Evolutionary conservation across 2,888 invertebrate species (phyloP).

Genomic region (Luffia ferchaultella): DNA sequence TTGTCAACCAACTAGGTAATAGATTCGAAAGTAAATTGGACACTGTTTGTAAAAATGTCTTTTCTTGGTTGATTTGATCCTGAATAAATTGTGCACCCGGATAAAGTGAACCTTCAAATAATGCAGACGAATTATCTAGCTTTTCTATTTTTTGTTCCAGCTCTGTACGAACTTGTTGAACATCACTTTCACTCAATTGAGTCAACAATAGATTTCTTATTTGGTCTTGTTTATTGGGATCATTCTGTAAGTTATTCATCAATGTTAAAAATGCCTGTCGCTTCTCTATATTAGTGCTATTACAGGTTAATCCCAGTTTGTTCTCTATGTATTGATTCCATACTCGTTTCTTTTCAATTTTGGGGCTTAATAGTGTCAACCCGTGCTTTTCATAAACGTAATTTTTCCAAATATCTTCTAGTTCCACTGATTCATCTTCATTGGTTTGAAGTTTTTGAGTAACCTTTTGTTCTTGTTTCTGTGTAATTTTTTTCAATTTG

Average conservation of each 20-base stretch:
- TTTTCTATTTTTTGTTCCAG: slow-evolving; percentile 40
- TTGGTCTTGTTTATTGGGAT: slow-evolving; percentile 24
- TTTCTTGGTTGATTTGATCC: slow-evolving; percentile 35
- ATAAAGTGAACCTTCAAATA: slow-evolving; percentile 31
- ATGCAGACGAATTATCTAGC: slow-evolving; percentile 37
- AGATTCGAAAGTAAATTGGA: slow-evolving; percentile 35
- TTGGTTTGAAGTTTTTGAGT: slow-evolving; percentile 20
- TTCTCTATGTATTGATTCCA: slow-evolving; percentile 36
- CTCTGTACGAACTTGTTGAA: slow-evolving; percentile 32
- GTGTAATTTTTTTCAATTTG: neutral
- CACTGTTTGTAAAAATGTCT: slow-evolving; percentile 34
- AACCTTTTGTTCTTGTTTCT: neutral
- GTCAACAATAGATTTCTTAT: slow-evolving; percentile 34
- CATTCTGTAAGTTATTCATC: slow-evolving; percentile 31
- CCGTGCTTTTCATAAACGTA: slow-evolving; percentile 44
- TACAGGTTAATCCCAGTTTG: slow-evolving; percentile 36
- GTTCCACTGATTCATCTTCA: slow-evolving; percentile 30
- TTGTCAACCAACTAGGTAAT: slow-evolving; percentile 32
- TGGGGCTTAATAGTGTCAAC: slow-evolving; percentile 30
- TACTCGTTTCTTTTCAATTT: slow-evolving; percentile 35
- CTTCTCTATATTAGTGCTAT: slow-evolving; percentile 42
- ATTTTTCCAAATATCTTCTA: slow-evolving; percentile 47
- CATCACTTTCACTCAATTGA: slow-evolving; percentile 34
- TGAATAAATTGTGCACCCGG: slow-evolving; percentile 34
- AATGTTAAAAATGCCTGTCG: slow-evolving; percentile 40